Evolutionary conservation across 92 coral and sea anemone genomes (phyloP).

Genomic region (Blastomussa wellsi): DNA sequence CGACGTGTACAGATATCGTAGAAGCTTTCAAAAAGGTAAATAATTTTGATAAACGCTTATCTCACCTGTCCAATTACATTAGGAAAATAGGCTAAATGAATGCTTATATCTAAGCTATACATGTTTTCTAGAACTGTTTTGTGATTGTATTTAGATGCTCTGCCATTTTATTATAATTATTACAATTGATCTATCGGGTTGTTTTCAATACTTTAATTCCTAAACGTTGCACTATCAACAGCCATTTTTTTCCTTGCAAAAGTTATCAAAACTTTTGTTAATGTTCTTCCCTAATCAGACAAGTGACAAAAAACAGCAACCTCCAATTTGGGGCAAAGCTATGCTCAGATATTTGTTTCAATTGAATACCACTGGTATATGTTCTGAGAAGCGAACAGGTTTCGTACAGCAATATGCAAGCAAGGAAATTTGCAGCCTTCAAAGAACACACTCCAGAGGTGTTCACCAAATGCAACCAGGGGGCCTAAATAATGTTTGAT

Average conservation of each 20-base stretch:
- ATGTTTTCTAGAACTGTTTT: neutral
- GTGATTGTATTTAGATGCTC: neutral
- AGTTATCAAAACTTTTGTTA: neutral
- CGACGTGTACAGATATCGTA: constrained; percentile 85
- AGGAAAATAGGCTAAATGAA: constrained; percentile 9
- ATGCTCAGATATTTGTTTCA: too few species aligned
- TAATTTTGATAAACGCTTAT: neutral
- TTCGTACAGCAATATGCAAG: too few species aligned
- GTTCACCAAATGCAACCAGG: too few species aligned
- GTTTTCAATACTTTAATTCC: neutral
- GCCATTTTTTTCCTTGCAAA: neutral
- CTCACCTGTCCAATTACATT: neutral
- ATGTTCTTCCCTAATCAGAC: neutral
- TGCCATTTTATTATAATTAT: neutral
- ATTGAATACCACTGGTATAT: neutral
- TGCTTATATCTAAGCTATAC: neutral
- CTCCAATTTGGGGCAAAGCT: too few species aligned
- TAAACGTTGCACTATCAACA: too few species aligned
- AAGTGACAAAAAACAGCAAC: neutral
- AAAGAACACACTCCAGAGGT: neutral
- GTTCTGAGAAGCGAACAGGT: neutral
- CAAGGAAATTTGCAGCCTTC: neutral
- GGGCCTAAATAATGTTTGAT: too few species aligned
- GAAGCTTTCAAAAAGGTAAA: constrained; percentile 92
- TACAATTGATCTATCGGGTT: neutral